A percentile compares a stretch with the other conserved stretches of the same genome.
Evolutionary conservation across 2,888 invertebrate species (phyloP).

Genomic region (Patella depressa): DNA sequence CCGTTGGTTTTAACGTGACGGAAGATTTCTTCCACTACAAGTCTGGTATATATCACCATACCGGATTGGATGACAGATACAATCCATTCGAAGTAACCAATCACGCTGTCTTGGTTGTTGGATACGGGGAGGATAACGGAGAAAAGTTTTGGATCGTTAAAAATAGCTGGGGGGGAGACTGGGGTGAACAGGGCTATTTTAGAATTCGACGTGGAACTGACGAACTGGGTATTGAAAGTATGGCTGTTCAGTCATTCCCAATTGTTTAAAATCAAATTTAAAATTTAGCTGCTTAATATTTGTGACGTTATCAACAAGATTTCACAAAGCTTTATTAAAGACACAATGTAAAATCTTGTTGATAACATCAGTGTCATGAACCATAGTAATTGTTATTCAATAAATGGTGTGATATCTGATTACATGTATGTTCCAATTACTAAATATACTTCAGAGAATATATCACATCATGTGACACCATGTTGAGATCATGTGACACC

Average conservation of each 20-base stretch:
- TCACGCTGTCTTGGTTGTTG: slow-evolving; percentile 73
- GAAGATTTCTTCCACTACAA: slow-evolving; percentile 69
- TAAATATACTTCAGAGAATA: too few relatives aligned
- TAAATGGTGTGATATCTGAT: too few relatives aligned
- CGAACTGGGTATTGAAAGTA: slow-evolving; percentile 70
- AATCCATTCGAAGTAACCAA: slow-evolving; percentile 73
- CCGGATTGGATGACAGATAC: slow-evolving; percentile 63
- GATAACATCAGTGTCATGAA: too few relatives aligned
- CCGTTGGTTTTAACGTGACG: slow-evolving; percentile 73
- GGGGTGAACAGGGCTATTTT: slow-evolving; percentile 71
- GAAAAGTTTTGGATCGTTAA: slow-evolving; percentile 71
- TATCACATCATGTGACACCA: too few relatives aligned
- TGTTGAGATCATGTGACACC: too few relatives aligned
- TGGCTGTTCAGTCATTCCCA: slow-evolving; percentile 67
- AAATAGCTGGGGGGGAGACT: slow-evolving; percentile 70
- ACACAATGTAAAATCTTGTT: too few relatives aligned
- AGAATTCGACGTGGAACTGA: slow-evolving; percentile 68
- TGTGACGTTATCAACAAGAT: too few relatives aligned
- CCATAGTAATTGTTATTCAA: too few relatives aligned
- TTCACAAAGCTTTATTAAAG: too few relatives aligned
- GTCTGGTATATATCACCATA: slow-evolving; percentile 73
- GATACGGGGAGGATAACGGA: slow-evolving; percentile 71
- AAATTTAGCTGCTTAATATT: too few relatives aligned
- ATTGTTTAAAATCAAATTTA: slow-evolving; percentile 36
- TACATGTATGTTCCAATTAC: too few relatives aligned